Evolutionary conservation across 37 sponge, comb jelly and placozoan genomes (phyloP), one percentile per base, ranked within the genome.

Genomic region (Dysidea cf. avara): DNA sequence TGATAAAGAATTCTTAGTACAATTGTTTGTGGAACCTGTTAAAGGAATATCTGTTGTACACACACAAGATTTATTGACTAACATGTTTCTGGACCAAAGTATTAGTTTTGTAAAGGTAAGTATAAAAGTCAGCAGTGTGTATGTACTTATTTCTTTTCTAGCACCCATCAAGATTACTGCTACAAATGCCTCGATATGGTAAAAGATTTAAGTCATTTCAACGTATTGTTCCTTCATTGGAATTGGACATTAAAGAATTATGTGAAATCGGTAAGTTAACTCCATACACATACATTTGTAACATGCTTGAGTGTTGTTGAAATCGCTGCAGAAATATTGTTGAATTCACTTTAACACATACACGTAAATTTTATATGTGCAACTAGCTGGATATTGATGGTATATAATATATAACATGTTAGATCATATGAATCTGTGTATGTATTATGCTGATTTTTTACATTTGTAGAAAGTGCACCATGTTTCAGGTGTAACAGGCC

Each of bases 1-100:
- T 7, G 91, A 90, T 40, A 32, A 35, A 28, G 91, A 90, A 39
- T 90, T 73, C 61, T 90, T 90, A 66, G 52, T 90, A 24, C 91
- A 90, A 54, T 61, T 90, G 34, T 90, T 90, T 72, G 52, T 90
- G 39, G 91, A 90, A 51, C 43, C 38, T 43, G 81, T 81, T 61
- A 72, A 64, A 4, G 32, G 30, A 9, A 52, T 18, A 9, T 26
- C 30, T 59, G 17, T n/a, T 35, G 33, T 52, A 48, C 79, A 71
- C n/a, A 66, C 70, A 13, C 69, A 53, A 18, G 66, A 60, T 18
- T 76, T 90, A 52, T 64, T 90, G 20, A 31, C 2, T 0, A 80
- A 59, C n/a, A 80, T 80, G 76, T 79, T 85, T 50, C 58, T 30
- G 30, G 87, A 85, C 16, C 86, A 90, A 53, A 22, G 72, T 12